phyloP scores from a whole-genome alignment of 2,888 invertebrate genomes.

The Nematopogon swammerdamellus region DNA sequence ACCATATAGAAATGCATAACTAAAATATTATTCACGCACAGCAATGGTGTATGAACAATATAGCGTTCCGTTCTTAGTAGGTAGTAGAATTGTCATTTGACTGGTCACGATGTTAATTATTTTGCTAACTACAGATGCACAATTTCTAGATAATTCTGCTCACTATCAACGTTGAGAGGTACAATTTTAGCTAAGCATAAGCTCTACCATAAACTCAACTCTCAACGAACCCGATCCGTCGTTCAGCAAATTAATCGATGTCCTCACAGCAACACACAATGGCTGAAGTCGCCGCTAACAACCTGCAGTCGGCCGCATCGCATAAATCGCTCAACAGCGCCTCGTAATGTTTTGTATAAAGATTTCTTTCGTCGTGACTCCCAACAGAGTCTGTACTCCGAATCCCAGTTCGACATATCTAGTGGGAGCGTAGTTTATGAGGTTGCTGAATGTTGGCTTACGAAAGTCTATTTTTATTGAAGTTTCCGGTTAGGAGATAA shows the following conservation, averaged over 20 bases:
- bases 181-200: too few species aligned
- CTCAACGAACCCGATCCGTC: constrained; percentile 48
- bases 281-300: constrained; percentile 22
- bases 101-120: too few species aligned
- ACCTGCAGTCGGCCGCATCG: constrained; percentile 41
- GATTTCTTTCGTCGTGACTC: constrained; percentile 51
- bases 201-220: constrained; percentile 33
- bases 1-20: too few species aligned
- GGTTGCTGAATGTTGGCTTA: constrained; percentile 19
- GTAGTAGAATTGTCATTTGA: too few species aligned
- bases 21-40: too few species aligned
- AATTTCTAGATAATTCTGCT: too few species aligned
- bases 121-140: too few species aligned
- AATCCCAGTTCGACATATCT: constrained; percentile 20
- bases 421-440: constrained; percentile 46
- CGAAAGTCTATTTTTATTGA: neutral
- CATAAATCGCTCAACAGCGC: constrained; percentile 51
- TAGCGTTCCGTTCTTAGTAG: too few species aligned
- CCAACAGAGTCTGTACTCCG: constrained; percentile 3
- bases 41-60: too few species aligned
- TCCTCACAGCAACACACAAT: constrained; percentile 56
- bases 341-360: constrained; percentile 56
- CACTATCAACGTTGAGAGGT: too few species aligned
- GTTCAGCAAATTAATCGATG: constrained; percentile 53
- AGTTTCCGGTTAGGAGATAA: neutral